Base-by-base conservation (phyloP, 2,113 vertebrate species). In the Sitta europaea region DNA sequence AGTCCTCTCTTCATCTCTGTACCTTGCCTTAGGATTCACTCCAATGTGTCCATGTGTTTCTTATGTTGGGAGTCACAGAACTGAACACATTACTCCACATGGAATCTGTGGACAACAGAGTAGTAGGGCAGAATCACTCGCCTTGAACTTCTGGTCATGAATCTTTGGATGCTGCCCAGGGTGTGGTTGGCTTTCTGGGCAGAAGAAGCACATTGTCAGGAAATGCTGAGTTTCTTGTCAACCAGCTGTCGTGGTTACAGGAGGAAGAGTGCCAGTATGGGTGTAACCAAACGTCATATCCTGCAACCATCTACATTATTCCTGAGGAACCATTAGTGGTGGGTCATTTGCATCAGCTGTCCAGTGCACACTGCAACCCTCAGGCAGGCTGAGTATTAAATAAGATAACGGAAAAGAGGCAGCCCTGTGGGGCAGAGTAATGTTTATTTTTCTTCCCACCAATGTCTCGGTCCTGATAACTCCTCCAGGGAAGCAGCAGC, bases 21-120 rank as follows among this genome's bases (percentile, higher is more conserved):
- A 51, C 15, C 3, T 15, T 14, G 4, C 27, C 38, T 51, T 43
- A n/a, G 76, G 23, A 45, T 33, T 36, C 0, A 0, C 8, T 58
- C 19, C 33, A 51, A 4, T 14, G 19, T 66, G 33, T 43, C 23
- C 35, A 38, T 21, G 23, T 66, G 22, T 20, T 58, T 70, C 10
- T 9, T 21, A 6, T 50, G 25, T 5, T 57, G 42, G 4, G 5
- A 24, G 27, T 42, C 47, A 27, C 27, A 65, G 36, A 14, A 12
- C 4, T 17, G 33, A 66, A 29, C 53, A 14, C 6, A 24, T 27
- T 29, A 14, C 8, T 36, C 5, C 14, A 20, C 0, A 0, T 36
- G 9, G 36, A 6, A 73, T 65, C 31, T 66, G 33, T 43, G 17
- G 16, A 29, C 25, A 48, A 10, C 5, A 6, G 43, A 42, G 42